Evolutionary conservation across 1,140 invertebrate species (phyloP), one percentile per base, ranked within the genome.

Genomic region (Panagrolaimus sp.): DNA sequence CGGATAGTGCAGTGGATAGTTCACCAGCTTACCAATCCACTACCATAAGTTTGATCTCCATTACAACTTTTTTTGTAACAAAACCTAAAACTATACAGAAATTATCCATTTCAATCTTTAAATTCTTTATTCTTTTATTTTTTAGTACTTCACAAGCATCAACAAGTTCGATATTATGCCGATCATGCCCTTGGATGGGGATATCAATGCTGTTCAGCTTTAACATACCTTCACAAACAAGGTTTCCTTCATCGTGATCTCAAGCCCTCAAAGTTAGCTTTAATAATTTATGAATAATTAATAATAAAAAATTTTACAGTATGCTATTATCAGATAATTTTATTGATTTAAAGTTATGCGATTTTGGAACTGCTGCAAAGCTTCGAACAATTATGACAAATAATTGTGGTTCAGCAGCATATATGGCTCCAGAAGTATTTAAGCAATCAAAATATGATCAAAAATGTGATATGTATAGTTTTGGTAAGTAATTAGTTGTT

Each of bases 381-480:
- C 63, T 24, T n/a, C 91, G 90, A 78, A 94, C 93, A 47, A 90
- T 92, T 79, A 97, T 98, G 94, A 96, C 94, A 9, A 96, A 96
- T 83, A 96, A 94, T 84, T 83, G 85, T 65, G 94, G 94, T 17
- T 94, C 91, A 83, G 94, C 94, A 28, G 92, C 93, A 0, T 98
- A 94, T 93, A 98, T 98, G 95, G 95, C 95, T 43, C 95, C 95
- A 8, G 95, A 98, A 88, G 77, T 78, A 44, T 70, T 76, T 64
- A 43, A 48, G 43, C 86, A 86, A 6, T 84, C 81, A 68, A 84
- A 85, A 55, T 98, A 98, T 83, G 93, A 92, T 64, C 94, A 98
- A 85, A 97, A 96, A 85, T 98, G 94, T 88, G 95, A 98, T 88
- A 90, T 98, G 47, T 98, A 95, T 83, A 96, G 93, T 84, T 97